Percentiles rank a stretch among this genome's conserved stretches.
These are phyloP conservation scores for Theretra japonica DNA, from an alignment of 2,888 invertebrate genomes.

Conservation along the genomic window DNA sequence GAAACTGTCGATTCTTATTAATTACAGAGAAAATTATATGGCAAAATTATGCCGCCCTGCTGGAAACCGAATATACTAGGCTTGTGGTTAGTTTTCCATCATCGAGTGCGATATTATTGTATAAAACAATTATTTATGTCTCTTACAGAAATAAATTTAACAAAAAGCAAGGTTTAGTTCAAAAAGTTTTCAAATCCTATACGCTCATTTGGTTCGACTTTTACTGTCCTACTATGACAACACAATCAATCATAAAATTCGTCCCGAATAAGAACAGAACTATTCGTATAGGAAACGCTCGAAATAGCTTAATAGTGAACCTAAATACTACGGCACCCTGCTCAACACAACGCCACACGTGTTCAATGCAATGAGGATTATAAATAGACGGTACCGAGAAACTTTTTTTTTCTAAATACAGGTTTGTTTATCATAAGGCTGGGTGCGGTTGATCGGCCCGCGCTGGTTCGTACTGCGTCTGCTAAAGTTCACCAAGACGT, in stretches of 20 bases:
- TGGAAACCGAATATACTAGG: too few species aligned
- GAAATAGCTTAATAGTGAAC: constrained; percentile 64
- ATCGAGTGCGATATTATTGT: too few species aligned
- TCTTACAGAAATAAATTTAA: too few species aligned
- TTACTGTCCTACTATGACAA: neutral
- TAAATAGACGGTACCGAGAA: constrained; percentile 36
- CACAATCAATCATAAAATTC: neutral
- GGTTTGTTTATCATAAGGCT: constrained; percentile 18
- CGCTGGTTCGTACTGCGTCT: constrained; percentile 24
- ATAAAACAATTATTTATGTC: too few species aligned
- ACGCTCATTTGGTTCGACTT: neutral
- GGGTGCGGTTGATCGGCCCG: neutral
- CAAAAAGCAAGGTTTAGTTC: too few species aligned
- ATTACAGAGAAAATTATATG: too few species aligned
- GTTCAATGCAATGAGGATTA: constrained; percentile 50
- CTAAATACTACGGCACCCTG: constrained; percentile 59
- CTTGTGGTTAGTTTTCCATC: too few species aligned
- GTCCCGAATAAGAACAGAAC: neutral
- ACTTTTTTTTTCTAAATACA: constrained; percentile 35
- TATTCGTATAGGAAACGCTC: constrained; percentile 54
- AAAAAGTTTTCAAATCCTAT: too few species aligned
- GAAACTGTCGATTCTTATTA: too few species aligned
- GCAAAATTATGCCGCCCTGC: too few species aligned
- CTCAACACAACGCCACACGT: constrained; percentile 60
- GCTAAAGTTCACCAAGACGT: constrained; percentile 27